Percentiles rank a stretch among this genome's conserved stretches.
Evolutionary conservation across 2,113 vertebrate species (phyloP).

Genomic region (Talpa occidentalis): DNA sequence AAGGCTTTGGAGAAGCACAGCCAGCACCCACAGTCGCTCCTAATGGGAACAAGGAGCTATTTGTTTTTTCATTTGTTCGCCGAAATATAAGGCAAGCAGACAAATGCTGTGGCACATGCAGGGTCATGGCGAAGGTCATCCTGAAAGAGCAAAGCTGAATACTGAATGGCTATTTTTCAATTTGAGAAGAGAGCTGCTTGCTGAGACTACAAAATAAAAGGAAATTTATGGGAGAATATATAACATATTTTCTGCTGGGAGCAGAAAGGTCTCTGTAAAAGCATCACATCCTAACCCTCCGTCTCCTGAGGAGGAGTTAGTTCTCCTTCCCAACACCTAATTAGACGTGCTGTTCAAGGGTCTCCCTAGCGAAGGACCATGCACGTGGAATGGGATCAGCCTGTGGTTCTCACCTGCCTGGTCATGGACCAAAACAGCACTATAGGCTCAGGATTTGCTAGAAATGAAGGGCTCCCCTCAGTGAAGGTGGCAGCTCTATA

Average conservation of each 20-base stretch:
- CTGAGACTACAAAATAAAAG: constrained; percentile 11
- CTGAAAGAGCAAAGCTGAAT: constrained; percentile 29
- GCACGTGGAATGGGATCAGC: neutral
- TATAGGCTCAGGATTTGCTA: neutral
- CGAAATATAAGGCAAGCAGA: neutral
- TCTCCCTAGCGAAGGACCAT: neutral
- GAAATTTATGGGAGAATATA: neutral
- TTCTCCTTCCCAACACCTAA: neutral
- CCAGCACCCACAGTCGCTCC: neutral
- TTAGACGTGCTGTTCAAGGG: neutral
- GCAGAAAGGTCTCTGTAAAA: neutral
- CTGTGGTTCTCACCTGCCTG: neutral
- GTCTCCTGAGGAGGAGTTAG: neutral
- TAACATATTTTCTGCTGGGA: neutral
- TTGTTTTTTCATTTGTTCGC: neutral
- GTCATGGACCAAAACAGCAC: neutral
- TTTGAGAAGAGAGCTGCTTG: neutral
- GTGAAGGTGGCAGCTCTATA: neutral
- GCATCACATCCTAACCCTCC: neutral
- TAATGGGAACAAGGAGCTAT: neutral
- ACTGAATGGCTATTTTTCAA: constrained; percentile 10
- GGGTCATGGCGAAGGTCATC: neutral
- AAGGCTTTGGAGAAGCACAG: neutral
- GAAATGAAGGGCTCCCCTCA: neutral
- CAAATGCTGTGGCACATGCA: neutral